Conservation (phyloP, 2,113 vertebrate genomes). For the Dryoscopus gambensis region DNA sequence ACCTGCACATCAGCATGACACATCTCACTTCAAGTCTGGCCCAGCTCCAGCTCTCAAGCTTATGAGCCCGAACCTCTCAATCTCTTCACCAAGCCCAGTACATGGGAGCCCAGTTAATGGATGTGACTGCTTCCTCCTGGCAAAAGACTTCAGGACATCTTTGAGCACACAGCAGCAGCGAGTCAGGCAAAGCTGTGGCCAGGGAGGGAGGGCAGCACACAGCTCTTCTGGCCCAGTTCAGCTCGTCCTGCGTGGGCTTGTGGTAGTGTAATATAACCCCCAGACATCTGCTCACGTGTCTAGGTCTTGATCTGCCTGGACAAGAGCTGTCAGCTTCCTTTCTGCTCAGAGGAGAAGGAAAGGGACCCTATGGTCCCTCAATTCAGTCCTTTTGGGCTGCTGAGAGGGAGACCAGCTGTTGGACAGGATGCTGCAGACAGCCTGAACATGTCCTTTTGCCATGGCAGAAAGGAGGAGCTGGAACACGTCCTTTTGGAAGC, state of each 20-base stretch:
- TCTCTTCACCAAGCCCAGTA: neutral
- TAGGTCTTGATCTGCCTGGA: neutral
- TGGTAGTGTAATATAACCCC: neutral
- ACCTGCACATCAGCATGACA: neutral
- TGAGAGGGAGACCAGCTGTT: neutral
- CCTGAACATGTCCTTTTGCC: neutral
- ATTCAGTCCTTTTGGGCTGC: neutral
- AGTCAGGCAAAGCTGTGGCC: neutral
- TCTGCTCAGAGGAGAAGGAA: neutral
- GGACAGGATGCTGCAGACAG: neutral
- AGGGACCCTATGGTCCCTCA: accelerated
- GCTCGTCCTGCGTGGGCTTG: neutral
- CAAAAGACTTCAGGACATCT: neutral
- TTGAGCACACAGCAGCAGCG: accelerated
- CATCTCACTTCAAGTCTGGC: neutral
- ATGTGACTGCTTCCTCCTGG: neutral
- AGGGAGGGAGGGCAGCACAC: neutral
- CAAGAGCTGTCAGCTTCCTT: neutral
- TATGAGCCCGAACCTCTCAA: neutral
- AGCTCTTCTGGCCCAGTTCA: neutral
- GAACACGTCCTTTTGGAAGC: neutral
- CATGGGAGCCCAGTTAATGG: neutral
- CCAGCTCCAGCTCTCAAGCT: neutral
- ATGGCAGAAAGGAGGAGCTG: neutral
- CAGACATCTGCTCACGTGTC: neutral